Evolutionary conservation across 1,140 invertebrate genomes (phyloP), one percentile per base, ranked within the genome.

Genomic region (Drosophila kepulauana): DNA sequence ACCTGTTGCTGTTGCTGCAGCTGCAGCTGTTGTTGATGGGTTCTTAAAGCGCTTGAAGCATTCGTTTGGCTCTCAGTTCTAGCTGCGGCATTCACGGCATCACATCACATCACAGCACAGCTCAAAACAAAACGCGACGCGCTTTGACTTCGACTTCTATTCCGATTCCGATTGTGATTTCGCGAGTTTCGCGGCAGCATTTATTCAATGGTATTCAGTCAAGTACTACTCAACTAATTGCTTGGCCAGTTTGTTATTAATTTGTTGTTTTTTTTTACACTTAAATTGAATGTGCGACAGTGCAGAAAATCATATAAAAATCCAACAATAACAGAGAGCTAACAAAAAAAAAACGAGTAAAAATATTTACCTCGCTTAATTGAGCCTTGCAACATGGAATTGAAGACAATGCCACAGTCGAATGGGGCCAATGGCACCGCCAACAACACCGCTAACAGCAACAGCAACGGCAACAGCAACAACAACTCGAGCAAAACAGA

Each of bases 21-120:
- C 41, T 43, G 41, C 41, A 13, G 45, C 63, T 61, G 67, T 35
- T 59, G 56, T 59, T 41, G 76, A 79, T 57, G 75, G 81, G 85
- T 89, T 88, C 84, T 88, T 88, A 89, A 81, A 84, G 85, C 81
- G 78, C 74, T 73, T 30, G 63, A 63, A 79, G 78, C 67, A 45
- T 48, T 54, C 25, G 57, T 46, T 64, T 48, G 67, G 59, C 66
- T 88, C 35, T 33, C 78, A 87, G 84, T 88, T 89, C 78, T 56
- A 88, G 85, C 84, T 81, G 85, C 77, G 84, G 84, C 84, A 84
- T 88, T 80, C 63, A 70, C 81, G 74, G 84, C 85, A 89, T 45
- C 85, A 78, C 85, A 88, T 10, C 35, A 8, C 35, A 38, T 3
- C 35, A 38, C 33, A 33, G 33, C 33, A 33, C 33, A 33, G 7